phyloP scores from a whole-genome alignment of 1,140 invertebrate species.

The Drosophila bocki region DNA sequence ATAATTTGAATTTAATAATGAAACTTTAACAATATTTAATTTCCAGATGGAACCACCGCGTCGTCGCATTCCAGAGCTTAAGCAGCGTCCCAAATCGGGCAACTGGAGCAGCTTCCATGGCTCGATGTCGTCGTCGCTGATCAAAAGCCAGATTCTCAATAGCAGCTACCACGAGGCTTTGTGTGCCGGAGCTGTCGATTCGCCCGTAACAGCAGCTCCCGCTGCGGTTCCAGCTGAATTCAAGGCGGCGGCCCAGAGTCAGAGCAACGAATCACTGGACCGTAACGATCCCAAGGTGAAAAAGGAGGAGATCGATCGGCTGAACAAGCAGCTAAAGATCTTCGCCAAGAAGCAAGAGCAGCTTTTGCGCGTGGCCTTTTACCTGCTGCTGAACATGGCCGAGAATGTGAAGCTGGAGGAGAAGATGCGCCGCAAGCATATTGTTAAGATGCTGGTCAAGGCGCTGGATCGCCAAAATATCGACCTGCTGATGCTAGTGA shows the following conservation, averaged over 20 bases:
- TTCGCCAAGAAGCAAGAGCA: conserved; percentile 97
- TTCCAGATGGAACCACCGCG: conserved; percentile 87
- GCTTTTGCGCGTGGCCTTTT: conserved; percentile 94
- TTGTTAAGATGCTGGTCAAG: conserved; percentile 95
- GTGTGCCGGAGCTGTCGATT: conserved; percentile 73
- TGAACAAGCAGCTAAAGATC: conserved; percentile 91
- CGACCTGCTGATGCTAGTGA: conserved; percentile 95
- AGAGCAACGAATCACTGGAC: conserved; percentile 86
- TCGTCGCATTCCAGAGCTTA: conserved; percentile 89
- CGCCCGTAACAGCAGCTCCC: conserved; percentile 29
- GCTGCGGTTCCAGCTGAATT: conserved; percentile 58
- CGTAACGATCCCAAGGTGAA: conserved; percentile 87
- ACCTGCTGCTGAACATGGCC: conserved; percentile 96
- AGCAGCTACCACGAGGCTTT: conserved; percentile 89
- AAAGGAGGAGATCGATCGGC: conserved; percentile 93
- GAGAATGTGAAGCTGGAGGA: conserved; percentile 97
- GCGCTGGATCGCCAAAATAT: conserved; percentile 94
- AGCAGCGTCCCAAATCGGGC: conserved; percentile 88
- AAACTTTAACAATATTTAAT: neutral
- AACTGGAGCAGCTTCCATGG: conserved; percentile 87
- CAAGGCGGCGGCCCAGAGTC: conserved; percentile 46
- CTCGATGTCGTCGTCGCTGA: conserved; percentile 79
- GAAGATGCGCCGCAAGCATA: conserved; percentile 98
- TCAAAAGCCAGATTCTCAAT: conserved; percentile 86
- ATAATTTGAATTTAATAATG: neutral